Base-by-base conservation (phyloP, 2,888 invertebrate species). In the Drosophila anomelani region DNA sequence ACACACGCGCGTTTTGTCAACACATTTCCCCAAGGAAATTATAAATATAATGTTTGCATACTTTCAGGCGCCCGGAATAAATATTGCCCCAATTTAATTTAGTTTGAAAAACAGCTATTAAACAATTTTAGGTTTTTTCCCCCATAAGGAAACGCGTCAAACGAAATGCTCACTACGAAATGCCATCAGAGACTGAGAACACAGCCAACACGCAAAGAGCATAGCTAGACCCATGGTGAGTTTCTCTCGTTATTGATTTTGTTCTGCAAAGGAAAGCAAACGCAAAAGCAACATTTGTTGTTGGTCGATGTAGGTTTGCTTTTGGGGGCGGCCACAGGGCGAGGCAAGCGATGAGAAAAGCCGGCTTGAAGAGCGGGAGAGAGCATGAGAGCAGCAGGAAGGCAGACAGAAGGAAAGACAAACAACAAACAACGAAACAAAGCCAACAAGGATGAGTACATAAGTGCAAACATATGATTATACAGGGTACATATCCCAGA, bases 111-210 rank as follows among this genome's bases (percentile, higher is more conserved):
- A 36, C 43, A 61, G 12, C 20, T 36, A 36, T 61, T 44, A 61
- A 44, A 38, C 23, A 41, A 34, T 39, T 41, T 69, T 38, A 34
- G 29, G 23, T 43, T 15, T 39, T 72, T 59, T 15, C 26, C 47
- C 29, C 4, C 26, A 26, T 44, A 7, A 17, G 41, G 49, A 53
- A 63, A 26, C 68, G 59, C 47, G 62, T 34, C n/a, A 29, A 71
- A 57, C 58, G 39, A 26, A 47, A 58, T 55, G 62, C 74, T 61
- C 83, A 70, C 68, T 76, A 29, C 47, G 68, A 82, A 83, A 85
- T 83, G 79, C 85, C 85, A 79, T 85, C 78, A 82, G 73, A 82
- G 81, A 83, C 83, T 83, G 29, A 85, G 9, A 32, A 54, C 17
- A 36, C 39, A 44, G 41, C 26, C 58, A 62, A 56, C 44, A 41